A percentile compares a stretch with the other conserved stretches of the same genome.
Evolutionary conservation across 2,113 vertebrate genomes (phyloP).

Genomic region (Aegithalos caudatus): DNA sequence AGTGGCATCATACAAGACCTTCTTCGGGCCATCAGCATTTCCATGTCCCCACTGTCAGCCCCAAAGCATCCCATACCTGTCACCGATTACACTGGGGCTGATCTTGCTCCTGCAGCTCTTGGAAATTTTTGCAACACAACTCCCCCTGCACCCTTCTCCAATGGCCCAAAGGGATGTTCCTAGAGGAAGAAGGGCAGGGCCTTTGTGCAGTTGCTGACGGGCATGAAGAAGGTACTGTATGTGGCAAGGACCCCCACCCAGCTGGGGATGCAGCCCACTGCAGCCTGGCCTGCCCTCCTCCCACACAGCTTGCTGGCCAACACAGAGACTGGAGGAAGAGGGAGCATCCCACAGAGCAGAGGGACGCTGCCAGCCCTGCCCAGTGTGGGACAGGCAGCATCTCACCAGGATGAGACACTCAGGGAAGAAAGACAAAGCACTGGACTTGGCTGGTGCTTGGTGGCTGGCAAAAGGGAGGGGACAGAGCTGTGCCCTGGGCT

Average conservation of each 20-base stretch:
- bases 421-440: neutral
- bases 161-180: conserved; percentile 54
- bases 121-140: neutral
- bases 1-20: neutral
- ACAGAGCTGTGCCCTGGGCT: neutral
- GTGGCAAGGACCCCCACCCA: conserved; percentile 72
- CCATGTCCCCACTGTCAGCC: neutral
- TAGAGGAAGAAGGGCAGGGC: conserved; percentile 79
- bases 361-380: neutral
- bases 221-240: conserved; percentile 79
- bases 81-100: neutral
- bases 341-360: neutral
- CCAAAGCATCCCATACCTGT: neutral
- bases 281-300: conserved; percentile 48
- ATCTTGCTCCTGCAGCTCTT: neutral
- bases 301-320: conserved; percentile 69
- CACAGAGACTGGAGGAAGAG: neutral
- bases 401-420: neutral
- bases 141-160: no score
- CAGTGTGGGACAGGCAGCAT: neutral
- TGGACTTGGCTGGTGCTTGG: neutral
- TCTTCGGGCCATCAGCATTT: neutral
- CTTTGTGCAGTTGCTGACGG: conserved; percentile 78
- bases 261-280: conserved; percentile 2
- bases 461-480: neutral